Percentiles rank a stretch among this genome's conserved stretches.
phyloP scores from a whole-genome alignment of 2,113 vertebrate genomes.

The Ciconia maguari region DNA sequence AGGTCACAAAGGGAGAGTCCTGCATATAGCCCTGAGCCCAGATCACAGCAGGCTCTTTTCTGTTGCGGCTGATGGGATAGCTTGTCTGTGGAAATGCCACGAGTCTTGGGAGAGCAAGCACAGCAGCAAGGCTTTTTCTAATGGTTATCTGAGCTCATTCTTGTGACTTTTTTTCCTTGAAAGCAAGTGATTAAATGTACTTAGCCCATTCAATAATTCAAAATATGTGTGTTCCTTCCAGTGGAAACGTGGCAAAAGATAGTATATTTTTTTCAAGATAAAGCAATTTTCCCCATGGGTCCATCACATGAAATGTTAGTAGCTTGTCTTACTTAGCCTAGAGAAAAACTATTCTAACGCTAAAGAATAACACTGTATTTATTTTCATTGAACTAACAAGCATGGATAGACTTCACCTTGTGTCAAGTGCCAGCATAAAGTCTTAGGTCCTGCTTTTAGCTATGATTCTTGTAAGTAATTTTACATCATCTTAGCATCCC shows the following conservation, averaged over 20 bases:
- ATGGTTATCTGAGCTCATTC: background rate
- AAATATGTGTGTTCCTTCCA: background rate
- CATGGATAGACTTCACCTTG: background rate
- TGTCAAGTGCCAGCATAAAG: background rate
- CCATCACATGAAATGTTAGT: background rate
- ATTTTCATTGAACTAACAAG: background rate
- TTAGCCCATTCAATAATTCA: background rate
- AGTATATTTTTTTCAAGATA: background rate
- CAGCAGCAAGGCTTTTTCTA: background rate
- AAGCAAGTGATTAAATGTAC: background rate
- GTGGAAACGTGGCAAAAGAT: background rate
- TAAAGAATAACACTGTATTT: background rate
- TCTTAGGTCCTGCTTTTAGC: background rate
- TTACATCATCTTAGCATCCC: background rate
- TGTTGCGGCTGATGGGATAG: conserved; percentile 65
- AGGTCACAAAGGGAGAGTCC: conserved; percentile 76
- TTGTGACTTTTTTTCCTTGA: background rate
- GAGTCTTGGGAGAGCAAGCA: background rate
- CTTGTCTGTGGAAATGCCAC: conserved; percentile 69
- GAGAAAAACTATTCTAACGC: background rate
- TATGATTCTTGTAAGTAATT: background rate
- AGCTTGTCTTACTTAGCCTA: background rate
- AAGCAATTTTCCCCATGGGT: background rate
- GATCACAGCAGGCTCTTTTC: conserved; percentile 71
- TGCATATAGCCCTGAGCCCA: conserved; percentile 70